Percentiles rank a stretch among this genome's conserved stretches.
Conservation (phyloP, 2,888 invertebrate genomes). For the Cerceris ruficornis region DNA sequence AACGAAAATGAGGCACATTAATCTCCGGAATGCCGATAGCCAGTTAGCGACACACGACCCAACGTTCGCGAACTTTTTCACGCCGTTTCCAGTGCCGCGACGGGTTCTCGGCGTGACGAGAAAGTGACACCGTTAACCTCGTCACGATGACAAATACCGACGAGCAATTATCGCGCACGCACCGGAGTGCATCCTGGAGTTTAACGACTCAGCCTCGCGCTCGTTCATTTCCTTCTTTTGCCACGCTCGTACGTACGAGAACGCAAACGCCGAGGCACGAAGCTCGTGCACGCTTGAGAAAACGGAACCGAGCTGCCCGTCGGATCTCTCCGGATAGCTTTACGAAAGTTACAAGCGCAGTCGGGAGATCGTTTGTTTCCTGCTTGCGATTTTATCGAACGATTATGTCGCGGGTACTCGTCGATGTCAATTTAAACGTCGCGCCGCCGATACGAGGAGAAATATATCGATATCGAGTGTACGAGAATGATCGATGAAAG, state of each 20-base stretch:
- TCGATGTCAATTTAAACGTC: constrained; percentile 5
- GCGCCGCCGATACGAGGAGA: constrained; percentile 18
- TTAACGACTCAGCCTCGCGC: constrained; percentile 34
- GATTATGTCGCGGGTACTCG: too few species aligned
- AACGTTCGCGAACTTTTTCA: background rate
- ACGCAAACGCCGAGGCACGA: constrained; percentile 9
- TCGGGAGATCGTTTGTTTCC: background rate
- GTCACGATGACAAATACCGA: constrained; percentile 57
- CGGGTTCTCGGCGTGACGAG: constrained; percentile 18
- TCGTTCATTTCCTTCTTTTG: constrained; percentile 30
- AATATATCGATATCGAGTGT: background rate
- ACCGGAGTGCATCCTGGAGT: constrained; percentile 23
- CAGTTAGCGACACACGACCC: constrained; percentile 37
- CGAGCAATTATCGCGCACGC: constrained; percentile 55
- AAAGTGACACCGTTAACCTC: constrained; percentile 56
- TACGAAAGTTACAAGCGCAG: constrained; percentile 42
- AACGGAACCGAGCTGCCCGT: constrained; percentile 1
- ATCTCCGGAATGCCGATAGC: constrained; percentile 27
- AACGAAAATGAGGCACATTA: constrained; percentile 32
- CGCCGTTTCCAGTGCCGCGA: background rate
- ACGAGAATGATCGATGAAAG: background rate
- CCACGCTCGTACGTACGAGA: background rate
- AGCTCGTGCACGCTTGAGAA: constrained; percentile 1
- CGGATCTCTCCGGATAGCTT: constrained; percentile 36
- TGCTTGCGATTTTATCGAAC: too few species aligned